Conservation (phyloP, 2,888 invertebrate species). For the Nipponacmea schrenckii region DNA sequence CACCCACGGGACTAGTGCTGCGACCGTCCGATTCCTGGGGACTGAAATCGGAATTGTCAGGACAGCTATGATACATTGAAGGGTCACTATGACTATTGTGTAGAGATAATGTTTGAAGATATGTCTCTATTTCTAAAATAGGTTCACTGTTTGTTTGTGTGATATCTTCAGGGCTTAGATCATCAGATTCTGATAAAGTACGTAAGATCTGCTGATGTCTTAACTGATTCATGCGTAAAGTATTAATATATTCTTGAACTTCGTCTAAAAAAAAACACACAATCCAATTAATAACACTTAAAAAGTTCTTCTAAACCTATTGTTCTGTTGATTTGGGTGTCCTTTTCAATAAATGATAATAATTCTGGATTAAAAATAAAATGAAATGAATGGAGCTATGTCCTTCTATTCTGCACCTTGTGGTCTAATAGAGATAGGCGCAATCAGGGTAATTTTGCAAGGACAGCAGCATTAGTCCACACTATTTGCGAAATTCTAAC, state of each 20-base stretch:
- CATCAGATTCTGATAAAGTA: not conserved
- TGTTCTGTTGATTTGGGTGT: no score
- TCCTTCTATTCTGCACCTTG: no score
- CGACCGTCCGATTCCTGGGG: slow-evolving; percentile 33
- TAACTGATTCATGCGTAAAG: slow-evolving; percentile 27
- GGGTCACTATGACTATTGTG: slow-evolving; percentile 50
- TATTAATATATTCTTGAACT: slow-evolving; percentile 20
- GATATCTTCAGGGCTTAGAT: slow-evolving; percentile 6
- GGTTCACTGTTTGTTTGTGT: slow-evolving; percentile 25
- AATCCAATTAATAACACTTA: no score
- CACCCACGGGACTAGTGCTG: slow-evolving; percentile 39
- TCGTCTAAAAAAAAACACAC: slow-evolving; percentile 14
- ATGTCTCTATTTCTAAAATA: slow-evolving; percentile 20
- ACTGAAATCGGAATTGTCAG: slow-evolving; percentile 23
- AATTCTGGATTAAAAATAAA: no score
- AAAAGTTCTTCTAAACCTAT: no score
- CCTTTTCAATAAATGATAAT: not conserved
- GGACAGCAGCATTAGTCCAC: no score
- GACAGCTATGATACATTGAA: slow-evolving; percentile 48
- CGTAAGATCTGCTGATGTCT: slow-evolving; percentile 9
- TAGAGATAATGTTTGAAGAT: slow-evolving; percentile 10
- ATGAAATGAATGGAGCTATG: no score
- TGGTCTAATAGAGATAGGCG: no score
- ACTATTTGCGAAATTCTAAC: no score
- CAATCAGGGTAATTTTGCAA: no score